Base-by-base conservation (phyloP, 2,888 invertebrate species). In the Agrypnus murinus region DNA sequence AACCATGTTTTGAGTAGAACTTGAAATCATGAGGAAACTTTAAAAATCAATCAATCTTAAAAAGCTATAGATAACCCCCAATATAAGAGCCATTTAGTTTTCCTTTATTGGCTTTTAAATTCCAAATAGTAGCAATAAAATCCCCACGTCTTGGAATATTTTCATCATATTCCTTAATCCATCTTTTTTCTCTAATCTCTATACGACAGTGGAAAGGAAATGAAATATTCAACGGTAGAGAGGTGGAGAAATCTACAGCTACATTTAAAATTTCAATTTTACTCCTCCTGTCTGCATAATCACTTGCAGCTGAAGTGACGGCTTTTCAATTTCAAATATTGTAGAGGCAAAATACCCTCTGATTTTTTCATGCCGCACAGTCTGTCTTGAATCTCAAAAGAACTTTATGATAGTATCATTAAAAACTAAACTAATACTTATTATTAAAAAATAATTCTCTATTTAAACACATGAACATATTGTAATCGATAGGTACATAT, bases 261-360 rank as follows among this genome's bases (percentile, higher is more conserved):
- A 70, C 65, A 70, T 70, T 70, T 70, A 70, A 65, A 70, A 70
- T 70, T 70, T 70, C 70, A 70, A 70, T 70, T 65, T 70, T 70
- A 70, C 70, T 70, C 65, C 60, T 70, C 70, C 62, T 65, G 62
- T 70, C 65, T n/a, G 65, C 65, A 62, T 65, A n/a, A n/a, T 70
- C 65, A 45, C 65, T 70, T 70, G 70, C 65, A 70, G 69, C 65
- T 59, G 65, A 69, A 65, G 65, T 65, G 69, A 69, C 69, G 65
- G 70, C 53, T 65, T 70, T 70, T 57, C 65, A 70, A 70, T 70
- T 48, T 65, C 65, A 57, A 66, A 66, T 70, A 70, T 65, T 62
- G 60, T 66, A 50, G 31, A 43, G 34, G 45, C 46, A 50, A 55
- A 67, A 67, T 45, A 67, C 50, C 53, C 60, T 60, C 36, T 50